Base-by-base conservation (phyloP, 1,140 invertebrate species). In the Diploscapter pachys region DNA sequence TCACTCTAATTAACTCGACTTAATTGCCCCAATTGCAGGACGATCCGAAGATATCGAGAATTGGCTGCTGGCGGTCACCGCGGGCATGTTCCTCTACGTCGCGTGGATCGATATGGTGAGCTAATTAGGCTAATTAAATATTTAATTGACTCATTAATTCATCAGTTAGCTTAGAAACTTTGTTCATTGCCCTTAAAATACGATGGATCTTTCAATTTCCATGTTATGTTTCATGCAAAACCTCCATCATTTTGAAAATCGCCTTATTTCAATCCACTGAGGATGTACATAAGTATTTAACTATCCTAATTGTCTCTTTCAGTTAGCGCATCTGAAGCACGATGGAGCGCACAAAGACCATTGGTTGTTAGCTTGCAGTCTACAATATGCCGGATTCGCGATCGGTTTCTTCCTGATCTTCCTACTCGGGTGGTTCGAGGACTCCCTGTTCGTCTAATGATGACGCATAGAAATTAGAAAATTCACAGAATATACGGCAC, bases 41-140 rank as follows among this genome's bases (percentile, higher is more conserved):
- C 4, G 53, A 59, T n/a, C 59, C 59, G 74, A 71, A 9, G 59
- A 54, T 13, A 62, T 13, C 3, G 57, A 71, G 63, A 69, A 50
- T 3, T 57, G 53, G 4, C 63, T 76, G 5, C 71, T 76, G 53
- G 59, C 63, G 4, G 55, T 76, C 5, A 76, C 75, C n/a, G 75
- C 75, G 48, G 75, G 75, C 59, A 76, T 76, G 75, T 76, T 76
- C 70, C 50, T 76, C 5, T 76, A 76, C 53, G 75, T 76, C 2
- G 75, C 75, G 5, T 76, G 75, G 75, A 64, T 72, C 2, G 75
- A 76, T 51, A 76, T 76, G 75, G 62, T 64, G 49, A 63, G 9
- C 49, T 53, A 51, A 9, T 8, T 57, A 5, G 3, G 11, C 66
- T 50, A 31, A 31, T 11, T 31, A 2, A 3, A 5, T 11, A 3